These are phyloP conservation scores for Orius insidiosus DNA, from an alignment of 1,140 invertebrate species.

Conservation along the genomic window DNA sequence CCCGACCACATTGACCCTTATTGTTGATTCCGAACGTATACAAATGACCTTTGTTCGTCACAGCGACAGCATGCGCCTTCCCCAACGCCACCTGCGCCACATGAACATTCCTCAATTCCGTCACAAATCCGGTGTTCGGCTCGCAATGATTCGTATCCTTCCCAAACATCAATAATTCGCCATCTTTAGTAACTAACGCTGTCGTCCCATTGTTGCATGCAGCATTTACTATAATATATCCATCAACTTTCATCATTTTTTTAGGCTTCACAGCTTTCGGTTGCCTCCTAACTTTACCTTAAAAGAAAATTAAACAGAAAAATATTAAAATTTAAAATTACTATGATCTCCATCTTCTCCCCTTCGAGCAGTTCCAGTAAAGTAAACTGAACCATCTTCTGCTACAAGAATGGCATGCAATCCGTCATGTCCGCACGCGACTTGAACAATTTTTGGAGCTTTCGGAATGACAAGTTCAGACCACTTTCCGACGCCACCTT, in stretches of 20 bases:
- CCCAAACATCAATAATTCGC: conserved; percentile 81
- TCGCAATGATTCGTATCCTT: conserved; percentile 87
- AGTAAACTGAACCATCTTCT: conserved; percentile 73
- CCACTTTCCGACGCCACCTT: conserved; percentile 40
- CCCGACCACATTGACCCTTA: conserved; percentile 91
- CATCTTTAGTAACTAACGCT: conserved; percentile 75
- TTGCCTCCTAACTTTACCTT: conserved; percentile 61
- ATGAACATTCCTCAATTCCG: conserved; percentile 58
- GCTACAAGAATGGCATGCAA: conserved; percentile 73
- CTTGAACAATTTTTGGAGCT: conserved; percentile 55
- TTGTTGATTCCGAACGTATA: conserved; percentile 97
- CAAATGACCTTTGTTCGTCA: conserved; percentile 76
- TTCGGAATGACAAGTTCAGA: conserved; percentile 59
- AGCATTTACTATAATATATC: conserved; percentile 63
- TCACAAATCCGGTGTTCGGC: conserved; percentile 45
- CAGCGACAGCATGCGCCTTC: conserved; percentile 82
- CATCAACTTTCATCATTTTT: conserved; percentile 79
- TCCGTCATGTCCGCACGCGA: conserved; percentile 83
- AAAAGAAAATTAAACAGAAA: conserved; percentile 8
- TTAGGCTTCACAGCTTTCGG: conserved; percentile 83
- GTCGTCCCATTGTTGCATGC: conserved; percentile 92
- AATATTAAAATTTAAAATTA: no score
- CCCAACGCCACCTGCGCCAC: conserved; percentile 78
- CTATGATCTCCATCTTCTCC: conserved; percentile 82
- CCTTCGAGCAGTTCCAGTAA: conserved; percentile 72